These are phyloP conservation scores for Pygoscelis antarcticus DNA, from an alignment of 2,113 vertebrate species.

Conservation along the genomic window DNA sequence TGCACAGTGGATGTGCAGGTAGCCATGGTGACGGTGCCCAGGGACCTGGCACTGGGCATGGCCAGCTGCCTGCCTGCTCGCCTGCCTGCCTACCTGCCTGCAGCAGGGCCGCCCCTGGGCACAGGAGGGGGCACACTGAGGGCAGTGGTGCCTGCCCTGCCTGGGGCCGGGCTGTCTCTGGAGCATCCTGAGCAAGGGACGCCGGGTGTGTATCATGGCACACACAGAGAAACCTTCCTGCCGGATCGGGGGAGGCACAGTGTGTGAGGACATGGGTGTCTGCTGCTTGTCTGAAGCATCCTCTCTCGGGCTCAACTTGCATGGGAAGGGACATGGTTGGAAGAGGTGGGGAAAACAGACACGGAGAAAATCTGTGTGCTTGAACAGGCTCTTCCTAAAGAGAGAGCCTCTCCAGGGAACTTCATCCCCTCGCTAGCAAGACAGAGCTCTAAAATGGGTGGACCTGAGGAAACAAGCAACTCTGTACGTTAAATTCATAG, in stretches of 20 bases:
- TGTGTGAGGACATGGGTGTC: accelerated
- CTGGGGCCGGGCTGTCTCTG: neutral
- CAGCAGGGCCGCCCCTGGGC: neutral
- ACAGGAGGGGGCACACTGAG: accelerated
- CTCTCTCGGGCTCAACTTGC: accelerated
- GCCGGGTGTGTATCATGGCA: accelerated
- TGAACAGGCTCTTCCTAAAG: neutral
- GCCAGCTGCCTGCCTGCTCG: neutral
- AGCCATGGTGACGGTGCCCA: neutral
- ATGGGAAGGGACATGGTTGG: neutral
- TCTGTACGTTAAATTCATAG: neutral
- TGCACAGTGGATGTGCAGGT: neutral
- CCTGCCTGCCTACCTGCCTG: neutral
- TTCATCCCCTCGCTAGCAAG: neutral
- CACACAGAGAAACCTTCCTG: neutral
- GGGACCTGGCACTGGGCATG: neutral
- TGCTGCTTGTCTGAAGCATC: neutral
- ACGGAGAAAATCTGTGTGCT: neutral
- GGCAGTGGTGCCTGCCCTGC: neutral
- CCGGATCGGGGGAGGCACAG: accelerated
- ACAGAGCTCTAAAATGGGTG: neutral
- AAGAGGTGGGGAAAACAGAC: neutral
- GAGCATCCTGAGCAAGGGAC: neutral
- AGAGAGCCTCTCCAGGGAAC: neutral
- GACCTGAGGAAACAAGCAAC: neutral